Base-by-base conservation (phyloP, 2,113 vertebrate species). In the Onychostoma macrolepis region DNA sequence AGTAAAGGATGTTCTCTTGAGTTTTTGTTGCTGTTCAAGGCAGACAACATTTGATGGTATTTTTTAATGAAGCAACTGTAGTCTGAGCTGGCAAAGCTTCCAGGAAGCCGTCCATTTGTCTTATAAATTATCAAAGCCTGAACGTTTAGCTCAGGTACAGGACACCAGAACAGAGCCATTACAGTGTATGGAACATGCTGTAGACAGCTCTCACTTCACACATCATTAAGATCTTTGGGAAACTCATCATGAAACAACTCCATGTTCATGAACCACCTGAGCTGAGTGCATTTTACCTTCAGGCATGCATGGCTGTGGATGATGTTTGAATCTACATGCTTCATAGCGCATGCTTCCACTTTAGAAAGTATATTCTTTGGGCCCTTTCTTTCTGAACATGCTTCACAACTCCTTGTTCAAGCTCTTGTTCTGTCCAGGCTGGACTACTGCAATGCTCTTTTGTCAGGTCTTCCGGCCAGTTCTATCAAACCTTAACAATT, bases 241-340 rank as follows among this genome's bases (percentile, higher is more conserved):
- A 43, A 26, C n/a, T 67, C 36, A 45, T 82, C 38, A 58, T 67
- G 38, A 82, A 45, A 67, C 80, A 19, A 24, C n/a, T 28, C 36
- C 36, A 45, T 67, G 61, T 63, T 82, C 80, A 82, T 26, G 28
- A 15, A 80, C 33, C 78, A 82, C 67, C 61, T 82, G 80, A n/a
- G 28, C 15, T 10, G 12, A 26, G 19, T 17, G 38, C 74, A 76
- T 43, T 76, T 33, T 53, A 48, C 76, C 77, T 79, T 11, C 50
- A 79, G 30, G 50, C 50, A 79, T 53, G 67, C 33, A 71, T 36
- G 56, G 19, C 48, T 79, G 77, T 79, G 30, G 77, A 79, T 24
- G 50, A n/a, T 36, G 19, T 33, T 58, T 79, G 19, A 28, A 79
- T 56, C 75, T 50, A 7, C 19, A 56, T 58, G 50, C 30, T 24